These are phyloP conservation scores for Xanthorhoe designata DNA, from an alignment of 2,888 invertebrate species.

Conservation along the genomic window DNA sequence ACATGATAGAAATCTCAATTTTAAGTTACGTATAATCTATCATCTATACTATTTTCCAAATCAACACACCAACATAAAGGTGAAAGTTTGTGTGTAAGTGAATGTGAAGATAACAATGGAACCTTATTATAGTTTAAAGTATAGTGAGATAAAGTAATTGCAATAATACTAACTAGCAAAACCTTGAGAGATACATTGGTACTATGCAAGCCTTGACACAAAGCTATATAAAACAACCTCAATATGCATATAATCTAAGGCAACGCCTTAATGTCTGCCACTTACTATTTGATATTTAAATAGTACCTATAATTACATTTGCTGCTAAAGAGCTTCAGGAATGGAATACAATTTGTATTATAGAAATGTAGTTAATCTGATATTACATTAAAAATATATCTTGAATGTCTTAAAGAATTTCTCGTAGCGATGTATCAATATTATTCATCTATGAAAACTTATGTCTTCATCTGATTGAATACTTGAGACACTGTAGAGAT, in stretches of 20 bases:
- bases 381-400: not conserved
- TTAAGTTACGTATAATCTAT: not conserved
- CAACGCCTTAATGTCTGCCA: constrained; percentile 13
- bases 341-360: not conserved
- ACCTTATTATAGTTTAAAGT: not conserved
- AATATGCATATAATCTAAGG: constrained; percentile 13
- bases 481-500: too few relatives aligned
- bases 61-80: too few relatives aligned
- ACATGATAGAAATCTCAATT: not conserved
- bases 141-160: not conserved
- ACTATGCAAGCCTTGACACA: constrained; percentile 7
- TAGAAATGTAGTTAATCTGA: not conserved
- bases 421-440: too few relatives aligned
- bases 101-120: too few relatives aligned
- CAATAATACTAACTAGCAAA: constrained; percentile 2
- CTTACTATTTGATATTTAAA: constrained; percentile 7
- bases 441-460: too few relatives aligned
- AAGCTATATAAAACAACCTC: constrained; percentile 1
- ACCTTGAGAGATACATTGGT: constrained; percentile 2
- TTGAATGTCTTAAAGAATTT: too few relatives aligned
- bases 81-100: too few relatives aligned
- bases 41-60: too few relatives aligned
- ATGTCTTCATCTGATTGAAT: too few relatives aligned
- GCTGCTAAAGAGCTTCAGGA: not conserved
- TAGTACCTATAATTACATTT: constrained; percentile 6